phyloP scores from a whole-genome alignment of 2,888 invertebrate species.

The Ophion ellenae region DNA sequence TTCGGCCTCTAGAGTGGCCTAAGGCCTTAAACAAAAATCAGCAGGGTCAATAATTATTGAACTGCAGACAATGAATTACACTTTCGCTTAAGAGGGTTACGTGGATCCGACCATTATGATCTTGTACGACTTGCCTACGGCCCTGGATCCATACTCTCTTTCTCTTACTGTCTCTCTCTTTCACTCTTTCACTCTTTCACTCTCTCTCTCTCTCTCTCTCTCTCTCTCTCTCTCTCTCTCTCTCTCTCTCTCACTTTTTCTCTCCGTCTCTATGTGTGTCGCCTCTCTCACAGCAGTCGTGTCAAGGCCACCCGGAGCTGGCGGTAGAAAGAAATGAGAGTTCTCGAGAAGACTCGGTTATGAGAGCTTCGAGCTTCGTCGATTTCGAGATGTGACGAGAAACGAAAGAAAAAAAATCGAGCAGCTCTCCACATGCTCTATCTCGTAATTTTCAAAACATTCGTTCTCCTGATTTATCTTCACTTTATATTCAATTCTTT shows the following conservation, averaged over 20 bases:
- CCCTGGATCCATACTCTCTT: constrained; percentile 48
- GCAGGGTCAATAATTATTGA: not conserved
- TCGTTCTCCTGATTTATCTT: not conserved
- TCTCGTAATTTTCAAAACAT: not conserved
- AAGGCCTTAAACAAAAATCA: too few relatives aligned
- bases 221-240: too few relatives aligned
- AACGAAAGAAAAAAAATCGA: constrained; percentile 36
- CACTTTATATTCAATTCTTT: not conserved
- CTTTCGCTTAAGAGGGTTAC: not conserved
- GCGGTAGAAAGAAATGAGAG: constrained; percentile 68
- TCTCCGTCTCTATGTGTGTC: constrained; percentile 61
- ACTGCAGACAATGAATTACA: not conserved
- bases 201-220: too few relatives aligned
- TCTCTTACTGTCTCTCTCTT: constrained; percentile 3
- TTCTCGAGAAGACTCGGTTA: constrained; percentile 60
- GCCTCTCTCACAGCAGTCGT: constrained; percentile 76
- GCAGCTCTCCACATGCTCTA: not conserved
- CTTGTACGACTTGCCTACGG: constrained; percentile 50
- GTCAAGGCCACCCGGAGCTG: constrained; percentile 79
- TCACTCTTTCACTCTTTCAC: too few relatives aligned
- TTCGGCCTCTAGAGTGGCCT: too few relatives aligned
- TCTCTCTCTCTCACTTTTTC: not conserved
- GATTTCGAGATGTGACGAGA: constrained; percentile 12
- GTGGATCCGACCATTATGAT: constrained; percentile 39
- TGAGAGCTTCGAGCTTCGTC: constrained; percentile 47